A percentile compares a stretch with the other conserved stretches of the same genome.
These are phyloP conservation scores for Gambusia affinis DNA, from an alignment of 2,113 vertebrate species.

Conservation along the genomic window DNA sequence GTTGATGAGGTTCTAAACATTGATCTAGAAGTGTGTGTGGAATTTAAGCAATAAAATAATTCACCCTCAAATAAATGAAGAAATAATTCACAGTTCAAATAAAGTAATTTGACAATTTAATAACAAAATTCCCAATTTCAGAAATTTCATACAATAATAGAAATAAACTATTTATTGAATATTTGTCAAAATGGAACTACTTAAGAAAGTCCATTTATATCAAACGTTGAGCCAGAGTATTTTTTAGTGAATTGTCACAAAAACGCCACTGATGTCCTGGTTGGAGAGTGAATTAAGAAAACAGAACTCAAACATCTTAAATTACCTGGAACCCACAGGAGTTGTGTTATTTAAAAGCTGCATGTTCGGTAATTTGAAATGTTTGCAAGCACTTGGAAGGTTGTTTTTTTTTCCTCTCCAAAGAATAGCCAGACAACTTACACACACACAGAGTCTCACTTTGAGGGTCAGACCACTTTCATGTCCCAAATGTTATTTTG, in stretches of 20 bases:
- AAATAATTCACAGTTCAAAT: too few relatives aligned
- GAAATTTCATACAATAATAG: too few relatives aligned
- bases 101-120: too few relatives aligned
- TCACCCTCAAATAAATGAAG: too few relatives aligned
- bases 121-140: too few relatives aligned
- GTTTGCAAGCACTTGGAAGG: constrained; percentile 1
- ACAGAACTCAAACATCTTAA: constrained; percentile 25
- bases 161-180: background rate
- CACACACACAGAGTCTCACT: constrained; percentile 18
- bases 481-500: constrained; percentile 48
- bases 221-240: background rate
- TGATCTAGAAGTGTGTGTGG: too few relatives aligned
- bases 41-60: too few relatives aligned
- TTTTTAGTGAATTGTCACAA: background rate
- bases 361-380: constrained; percentile 18
- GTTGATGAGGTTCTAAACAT: too few relatives aligned
- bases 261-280: background rate
- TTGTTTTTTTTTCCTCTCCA: constrained; percentile 14
- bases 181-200: background rate
- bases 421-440: constrained; percentile 26
- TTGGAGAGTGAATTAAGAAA: constrained; percentile 12
- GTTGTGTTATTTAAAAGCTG: constrained; percentile 3
- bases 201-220: background rate
- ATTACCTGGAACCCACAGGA: constrained; percentile 29
- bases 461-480: constrained; percentile 46